phyloP scores from a whole-genome alignment of 2,797 vertebrate genomes.

The Liparis tanakae region DNA sequence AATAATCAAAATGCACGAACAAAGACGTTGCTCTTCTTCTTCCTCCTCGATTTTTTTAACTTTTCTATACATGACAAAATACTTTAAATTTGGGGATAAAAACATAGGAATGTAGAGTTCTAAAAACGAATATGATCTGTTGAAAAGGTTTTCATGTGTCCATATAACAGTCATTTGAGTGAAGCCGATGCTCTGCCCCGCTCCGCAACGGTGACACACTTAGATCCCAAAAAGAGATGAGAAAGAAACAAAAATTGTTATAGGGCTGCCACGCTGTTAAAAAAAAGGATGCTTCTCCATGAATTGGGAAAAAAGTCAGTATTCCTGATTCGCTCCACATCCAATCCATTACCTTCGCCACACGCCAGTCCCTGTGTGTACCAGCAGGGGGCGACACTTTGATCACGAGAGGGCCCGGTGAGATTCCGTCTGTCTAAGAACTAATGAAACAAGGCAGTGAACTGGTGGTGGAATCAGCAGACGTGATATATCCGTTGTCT shows the following conservation, averaged over 20 bases:
- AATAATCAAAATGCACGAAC: conserved; percentile 76
- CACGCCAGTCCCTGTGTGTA: conserved; percentile 73
- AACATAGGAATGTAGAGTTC: conserved; percentile 83
- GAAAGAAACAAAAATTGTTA: conserved; percentile 73
- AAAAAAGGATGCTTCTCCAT: conserved; percentile 74
- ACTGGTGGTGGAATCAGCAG: conserved; percentile 83
- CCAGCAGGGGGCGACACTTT: conserved; percentile 69
- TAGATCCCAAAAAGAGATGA: conserved; percentile 72
- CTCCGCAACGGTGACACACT: conserved; percentile 59
- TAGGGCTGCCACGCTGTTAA: conserved; percentile 80
- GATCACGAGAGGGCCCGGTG: conserved; percentile 76
- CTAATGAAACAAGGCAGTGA: conserved; percentile 82
- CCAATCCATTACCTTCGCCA: conserved; percentile 72
- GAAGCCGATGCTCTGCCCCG: conserved; percentile 67
- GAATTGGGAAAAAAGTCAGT: conserved; percentile 79
- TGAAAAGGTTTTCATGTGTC: conserved; percentile 79
- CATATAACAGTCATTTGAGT: conserved; percentile 82
- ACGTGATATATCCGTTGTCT: conserved; percentile 81
- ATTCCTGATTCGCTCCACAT: conserved; percentile 79
- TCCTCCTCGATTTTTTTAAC: conserved; percentile 69
- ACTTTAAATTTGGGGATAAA: conserved; percentile 79
- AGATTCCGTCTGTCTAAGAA: conserved; percentile 79
- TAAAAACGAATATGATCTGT: conserved; percentile 77
- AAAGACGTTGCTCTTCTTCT: conserved; percentile 78
- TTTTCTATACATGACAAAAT: conserved; percentile 85